These are phyloP conservation scores for Eonycteris spelaea DNA, from an alignment of 2,113 vertebrate genomes.

Conservation along the genomic window DNA sequence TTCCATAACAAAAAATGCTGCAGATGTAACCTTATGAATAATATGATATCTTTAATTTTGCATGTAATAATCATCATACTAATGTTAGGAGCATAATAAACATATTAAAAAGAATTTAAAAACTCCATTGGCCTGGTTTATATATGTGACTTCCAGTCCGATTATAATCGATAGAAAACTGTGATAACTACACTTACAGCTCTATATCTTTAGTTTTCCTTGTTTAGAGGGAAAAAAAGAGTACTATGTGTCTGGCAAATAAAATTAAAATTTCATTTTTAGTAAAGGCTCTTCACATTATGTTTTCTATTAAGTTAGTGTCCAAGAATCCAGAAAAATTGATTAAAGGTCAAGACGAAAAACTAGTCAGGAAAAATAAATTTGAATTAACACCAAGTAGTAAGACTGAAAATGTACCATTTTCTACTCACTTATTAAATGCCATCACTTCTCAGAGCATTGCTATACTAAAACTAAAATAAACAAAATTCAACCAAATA, in stretches of 20 bases:
- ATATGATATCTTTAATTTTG: background rate
- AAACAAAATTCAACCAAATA: background rate
- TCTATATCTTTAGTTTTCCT: background rate
- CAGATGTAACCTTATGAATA: background rate
- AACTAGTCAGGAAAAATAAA: background rate
- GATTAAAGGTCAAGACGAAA: background rate
- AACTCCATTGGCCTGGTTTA: background rate
- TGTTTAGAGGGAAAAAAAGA: background rate
- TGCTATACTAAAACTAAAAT: background rate
- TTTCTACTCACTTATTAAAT: background rate
- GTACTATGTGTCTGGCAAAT: background rate
- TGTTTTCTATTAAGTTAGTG: conserved; percentile 14
- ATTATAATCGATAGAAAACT: background rate
- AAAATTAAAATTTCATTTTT: conserved; percentile 20
- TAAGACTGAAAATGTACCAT: background rate
- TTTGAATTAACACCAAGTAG: background rate
- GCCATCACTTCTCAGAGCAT: background rate
- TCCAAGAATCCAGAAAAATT: background rate
- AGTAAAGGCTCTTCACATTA: background rate
- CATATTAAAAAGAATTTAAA: background rate
- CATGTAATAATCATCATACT: background rate
- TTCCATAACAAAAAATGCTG: background rate
- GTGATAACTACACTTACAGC: rapidly evolving
- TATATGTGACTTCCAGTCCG: background rate
- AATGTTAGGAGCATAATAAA: background rate